A percentile compares a stretch with the other conserved stretches of the same genome.
These are phyloP conservation scores for Phrynocephalus forsythii DNA, from an alignment of 2,797 vertebrate species.

Conservation along the genomic window DNA sequence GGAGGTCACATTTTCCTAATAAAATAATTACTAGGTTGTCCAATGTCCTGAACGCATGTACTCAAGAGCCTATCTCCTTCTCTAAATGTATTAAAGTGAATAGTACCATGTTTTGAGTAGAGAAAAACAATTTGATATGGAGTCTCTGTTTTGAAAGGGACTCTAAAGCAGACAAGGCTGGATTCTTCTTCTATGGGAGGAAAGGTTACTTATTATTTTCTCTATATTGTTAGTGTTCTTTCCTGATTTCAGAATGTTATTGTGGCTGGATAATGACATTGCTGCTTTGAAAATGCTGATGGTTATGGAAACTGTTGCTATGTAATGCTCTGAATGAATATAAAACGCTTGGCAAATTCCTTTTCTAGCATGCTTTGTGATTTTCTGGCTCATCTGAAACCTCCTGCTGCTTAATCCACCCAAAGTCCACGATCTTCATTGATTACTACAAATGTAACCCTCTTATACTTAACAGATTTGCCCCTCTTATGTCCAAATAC, in stretches of 20 bases:
- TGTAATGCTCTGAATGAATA: constrained; percentile 57
- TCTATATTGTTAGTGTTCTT: constrained; percentile 48
- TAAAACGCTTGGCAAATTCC: constrained; percentile 60
- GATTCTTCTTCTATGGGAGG: constrained; percentile 41
- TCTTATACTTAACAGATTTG: constrained; percentile 62
- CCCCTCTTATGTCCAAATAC: constrained; percentile 56
- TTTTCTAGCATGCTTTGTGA: constrained; percentile 61
- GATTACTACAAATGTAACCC: constrained; percentile 60
- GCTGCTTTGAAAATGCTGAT: constrained; percentile 55
- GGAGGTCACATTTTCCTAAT: neutral
- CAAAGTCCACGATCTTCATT: constrained; percentile 55
- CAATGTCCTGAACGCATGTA: constrained; percentile 13
- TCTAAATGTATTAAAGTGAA: constrained; percentile 21
- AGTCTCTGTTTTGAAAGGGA: constrained; percentile 44
- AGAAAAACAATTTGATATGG: constrained; percentile 28
- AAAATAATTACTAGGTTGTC: constrained; percentile 23
- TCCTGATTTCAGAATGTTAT: constrained; percentile 58
- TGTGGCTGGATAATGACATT: constrained; percentile 46
- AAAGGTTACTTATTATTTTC: constrained; percentile 42
- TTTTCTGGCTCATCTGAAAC: constrained; percentile 61
- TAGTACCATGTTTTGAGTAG: constrained; percentile 27
- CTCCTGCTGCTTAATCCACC: constrained; percentile 68
- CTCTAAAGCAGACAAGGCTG: neutral
- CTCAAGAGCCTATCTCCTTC: constrained; percentile 6
- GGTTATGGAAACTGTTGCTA: constrained; percentile 61